Base-by-base conservation (phyloP, 2,113 vertebrate genomes). In the Panthera leo region DNA sequence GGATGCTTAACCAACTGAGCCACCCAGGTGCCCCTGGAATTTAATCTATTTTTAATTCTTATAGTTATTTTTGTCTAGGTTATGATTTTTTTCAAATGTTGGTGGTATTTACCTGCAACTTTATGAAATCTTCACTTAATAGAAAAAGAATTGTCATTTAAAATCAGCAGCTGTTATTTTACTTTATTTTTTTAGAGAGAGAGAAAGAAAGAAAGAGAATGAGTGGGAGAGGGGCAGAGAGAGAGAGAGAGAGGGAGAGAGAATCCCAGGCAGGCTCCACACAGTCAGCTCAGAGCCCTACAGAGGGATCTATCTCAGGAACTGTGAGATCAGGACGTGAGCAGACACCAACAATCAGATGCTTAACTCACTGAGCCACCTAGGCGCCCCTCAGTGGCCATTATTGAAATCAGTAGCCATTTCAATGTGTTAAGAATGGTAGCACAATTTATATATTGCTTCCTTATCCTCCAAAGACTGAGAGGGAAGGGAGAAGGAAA, bases 11-110 rank as follows among this genome's bases (percentile, higher is more conserved):
- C 58, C 21, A 9, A 21, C 58, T 61, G 23, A 61, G 58, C 58
- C 58, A 61, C 58, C 58, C 7, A 61, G 58, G 19, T 3, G 18
- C 21, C 21, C 58, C 2, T 61, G 58, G 58, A 61, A 96, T 83
- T 53, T 91, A 68, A 58, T 18, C 10, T 75, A 25, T 63, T 93
- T 63, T 96, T 92, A 51, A 36, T 71, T 68, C 65, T 68, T 95
- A 55, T 1, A n/a, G 63, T 83, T 75, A 34, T 80, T 91, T 96
- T 94, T 63, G 15, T 95, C 68, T 93, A 96, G 65, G 83, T 95
- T 42, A 82, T 76, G 65, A 82, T 34, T 89, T 82, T 82, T 97
- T 94, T 67, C 14, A 76, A 93, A 97, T n/a, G 34, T 82, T 91
- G 29, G 29, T 91, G n/a, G 10, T 68, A 29, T 87, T 95, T 87